Evolutionary conservation across 2,888 invertebrate species (phyloP).

Genomic region (Cheilosia impressa): DNA sequence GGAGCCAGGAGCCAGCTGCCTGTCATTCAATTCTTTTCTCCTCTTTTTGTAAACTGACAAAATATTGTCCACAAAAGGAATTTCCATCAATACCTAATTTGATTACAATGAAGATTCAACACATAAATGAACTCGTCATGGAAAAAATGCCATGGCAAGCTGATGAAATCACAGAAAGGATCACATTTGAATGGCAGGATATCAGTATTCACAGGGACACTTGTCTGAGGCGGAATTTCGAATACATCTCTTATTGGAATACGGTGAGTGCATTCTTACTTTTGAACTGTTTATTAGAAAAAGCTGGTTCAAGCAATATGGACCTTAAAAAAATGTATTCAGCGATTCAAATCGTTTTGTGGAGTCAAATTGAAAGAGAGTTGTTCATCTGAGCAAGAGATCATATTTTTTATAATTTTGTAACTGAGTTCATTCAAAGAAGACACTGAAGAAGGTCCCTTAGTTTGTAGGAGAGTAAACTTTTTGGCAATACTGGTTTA

Average conservation of each 20-base stretch:
- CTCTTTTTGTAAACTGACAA: neutral
- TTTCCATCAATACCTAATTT: conserved; percentile 18
- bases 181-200: neutral
- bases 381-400: no score
- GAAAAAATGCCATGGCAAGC: neutral
- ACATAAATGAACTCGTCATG: neutral
- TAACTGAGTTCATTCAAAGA: no score
- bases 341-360: no score
- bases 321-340: no score
- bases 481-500: no score
- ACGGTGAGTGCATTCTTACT: neutral
- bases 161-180: conserved; percentile 17
- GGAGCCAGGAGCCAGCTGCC: no score
- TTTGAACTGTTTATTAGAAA: no score
- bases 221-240: neutral
- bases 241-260: neutral
- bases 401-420: no score
- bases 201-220: neutral
- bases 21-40: neutral
- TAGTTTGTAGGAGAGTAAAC: no score
- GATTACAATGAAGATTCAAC: conserved; percentile 1
- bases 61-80: conserved; percentile 7
- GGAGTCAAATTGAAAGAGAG: no score
- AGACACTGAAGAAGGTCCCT: no score
- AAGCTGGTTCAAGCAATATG: no score